Base-by-base conservation (phyloP, 1,140 invertebrate genomes). In the Adoxophyes honmai region DNA sequence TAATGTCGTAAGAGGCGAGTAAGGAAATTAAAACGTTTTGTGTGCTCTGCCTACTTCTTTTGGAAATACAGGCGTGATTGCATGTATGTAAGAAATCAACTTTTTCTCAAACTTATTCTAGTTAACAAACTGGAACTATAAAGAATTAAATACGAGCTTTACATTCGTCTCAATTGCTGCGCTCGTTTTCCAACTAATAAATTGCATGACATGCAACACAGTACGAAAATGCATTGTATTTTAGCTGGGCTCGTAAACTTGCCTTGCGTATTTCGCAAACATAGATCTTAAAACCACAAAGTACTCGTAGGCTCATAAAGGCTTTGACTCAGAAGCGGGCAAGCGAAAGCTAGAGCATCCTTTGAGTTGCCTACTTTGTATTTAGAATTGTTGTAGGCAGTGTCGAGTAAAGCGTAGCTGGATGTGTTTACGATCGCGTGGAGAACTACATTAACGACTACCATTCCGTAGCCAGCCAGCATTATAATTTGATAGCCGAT, bases 351-450 rank as follows among this genome's bases (percentile, higher is more conserved):
- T 48, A 18, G 42, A 48, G 6, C 11, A 48, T 48, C 16, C 28
- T 28, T 21, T 48, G 18, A 28, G 16, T 18, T 6, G 42, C 39
- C 10, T 28, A 48, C 42, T 48, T 48, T 48, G 42, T 48, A 48
- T 16, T 48, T 21, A n/a, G n/a, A n/a, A n/a, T 48, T 11, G 21
- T 28, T 28, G 18, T 48, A 48, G 42, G 42, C n/a, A 21, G 16
- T 48, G 21, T 48, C 42, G 21, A 48, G 16, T n/a, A 5, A 18
- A 44, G 10, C 16, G 18, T 13, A 18, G 18, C 42, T 18, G 16
- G 21, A 48, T 10, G 64, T 66, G 64, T 81, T 81, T 78, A 81
- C 68, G 78, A 75, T 75, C 73, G 70, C 71, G 62, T 73, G 65
- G 66, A 73, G 57, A 67, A 70, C 59, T 64, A 48, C 33, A 48